Evolutionary conservation across 2,797 vertebrate genomes (phyloP), one percentile per base, ranked within the genome.

Genomic region (Triplophysa yarkandensis): DNA sequence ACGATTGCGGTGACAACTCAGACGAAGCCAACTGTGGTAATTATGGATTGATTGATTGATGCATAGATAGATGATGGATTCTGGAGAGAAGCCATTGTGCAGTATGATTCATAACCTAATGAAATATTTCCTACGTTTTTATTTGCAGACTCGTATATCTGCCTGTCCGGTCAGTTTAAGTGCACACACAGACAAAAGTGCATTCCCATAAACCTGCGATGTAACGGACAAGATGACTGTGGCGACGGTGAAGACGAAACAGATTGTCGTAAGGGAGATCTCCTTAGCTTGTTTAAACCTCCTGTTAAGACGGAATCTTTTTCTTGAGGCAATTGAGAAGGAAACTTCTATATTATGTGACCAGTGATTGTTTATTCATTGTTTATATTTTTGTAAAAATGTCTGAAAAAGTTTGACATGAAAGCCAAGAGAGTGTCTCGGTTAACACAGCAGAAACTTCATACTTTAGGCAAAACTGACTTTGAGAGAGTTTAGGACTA

Each of bases 1-100:
- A 99, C 0, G 97, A 99, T 69, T 99, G 97, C 73, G 97, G 97
- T 2, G 96, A 99, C 88, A 98, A 98, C 83, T 98, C 97, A 0
- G 97, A 99, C 71, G 97, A 99, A 81, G 91, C 96, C 16, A 98
- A 99, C 89, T 99, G 97, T 74, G 95, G 96, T 99, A 87, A 83
- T 73, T 73, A 65, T 52, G 41, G 36, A 44, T 73, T 73, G 71
- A 65, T 74, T 41, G 43, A 58, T 67, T 4, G 28, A 67, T 32
- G 41, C 13, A 57, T 36, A 10, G 50, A 74, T 25, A 13, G 21
- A 23, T 52, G 50, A 23, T 19, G n/a, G 44, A 17, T 57, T 57
- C 14, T 57, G 54, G 54, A 57, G 7, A 17, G 6, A 64, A 25
- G 16, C 41, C 28, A 36, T 36, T 48, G 21, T 60, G 6, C 6